phyloP scores from a whole-genome alignment of 2,113 vertebrate genomes.

The Microcebus tavaratra region DNA sequence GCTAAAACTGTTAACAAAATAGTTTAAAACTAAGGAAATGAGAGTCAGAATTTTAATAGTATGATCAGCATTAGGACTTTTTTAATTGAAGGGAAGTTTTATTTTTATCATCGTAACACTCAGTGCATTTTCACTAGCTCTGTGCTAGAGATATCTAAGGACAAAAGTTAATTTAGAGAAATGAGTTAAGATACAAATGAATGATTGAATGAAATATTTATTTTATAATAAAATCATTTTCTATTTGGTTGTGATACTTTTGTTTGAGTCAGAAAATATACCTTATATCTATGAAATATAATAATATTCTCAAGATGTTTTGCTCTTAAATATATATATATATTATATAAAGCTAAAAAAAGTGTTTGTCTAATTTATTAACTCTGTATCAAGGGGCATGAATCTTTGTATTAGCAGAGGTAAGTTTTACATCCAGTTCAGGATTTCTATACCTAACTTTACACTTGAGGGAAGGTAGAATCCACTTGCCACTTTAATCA shows the following conservation, averaged over 20 bases:
- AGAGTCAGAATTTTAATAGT: constrained; percentile 47
- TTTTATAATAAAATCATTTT: neutral
- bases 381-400: neutral
- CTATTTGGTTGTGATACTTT: neutral
- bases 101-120: neutral
- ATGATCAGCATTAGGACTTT: constrained; percentile 60
- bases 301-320: neutral
- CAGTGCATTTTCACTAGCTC: neutral
- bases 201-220: neutral
- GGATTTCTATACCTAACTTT: neutral
- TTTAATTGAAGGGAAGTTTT: neutral
- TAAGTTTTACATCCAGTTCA: neutral
- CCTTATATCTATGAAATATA: neutral
- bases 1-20: constrained; percentile 75
- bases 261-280: neutral
- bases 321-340: neutral
- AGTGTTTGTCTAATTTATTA: neutral
- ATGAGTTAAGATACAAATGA: neutral
- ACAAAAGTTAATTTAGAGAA: neutral
- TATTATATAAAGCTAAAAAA: too few species aligned
- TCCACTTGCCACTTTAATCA: neutral
- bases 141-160: neutral
- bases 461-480: neutral
- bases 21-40: constrained; percentile 70
- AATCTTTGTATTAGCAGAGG: neutral